Percentiles rank a stretch among this genome's conserved stretches.
Evolutionary conservation across 2,888 invertebrate genomes (phyloP).

Genomic region (Agrotis exclamationis): DNA sequence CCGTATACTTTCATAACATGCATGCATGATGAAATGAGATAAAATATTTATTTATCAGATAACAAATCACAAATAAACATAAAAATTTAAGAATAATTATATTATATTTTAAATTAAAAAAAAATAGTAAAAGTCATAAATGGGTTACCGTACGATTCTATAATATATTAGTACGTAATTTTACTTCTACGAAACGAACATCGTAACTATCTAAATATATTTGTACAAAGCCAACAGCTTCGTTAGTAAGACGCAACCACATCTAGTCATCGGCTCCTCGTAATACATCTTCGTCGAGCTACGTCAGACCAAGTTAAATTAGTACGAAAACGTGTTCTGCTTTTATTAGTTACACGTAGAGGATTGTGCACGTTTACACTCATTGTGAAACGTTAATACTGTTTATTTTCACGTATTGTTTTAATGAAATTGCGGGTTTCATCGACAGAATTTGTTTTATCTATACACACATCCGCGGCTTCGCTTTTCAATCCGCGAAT

Average conservation of each 20-base stretch:
- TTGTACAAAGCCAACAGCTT: constrained; percentile 30
- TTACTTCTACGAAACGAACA: constrained; percentile 4
- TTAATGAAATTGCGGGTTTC: constrained; percentile 46
- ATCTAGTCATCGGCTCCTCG: constrained; percentile 49
- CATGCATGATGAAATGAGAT: no score
- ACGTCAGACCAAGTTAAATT: constrained; percentile 80
- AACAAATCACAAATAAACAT: no score
- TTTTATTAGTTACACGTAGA: constrained; percentile 75
- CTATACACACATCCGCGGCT: constrained; percentile 21
- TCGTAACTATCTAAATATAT: constrained; percentile 33
- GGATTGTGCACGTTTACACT: constrained; percentile 72
- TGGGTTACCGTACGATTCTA: neutral
- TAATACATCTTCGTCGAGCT: constrained; percentile 65
- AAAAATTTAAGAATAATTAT: no score
- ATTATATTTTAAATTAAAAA: no score
- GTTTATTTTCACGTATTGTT: constrained; percentile 63
- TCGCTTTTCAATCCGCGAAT: constrained; percentile 21
- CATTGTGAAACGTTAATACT: constrained; percentile 70
- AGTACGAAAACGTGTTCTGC: constrained; percentile 80
- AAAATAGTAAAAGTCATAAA: neutral
- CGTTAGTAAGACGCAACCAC: constrained; percentile 48
- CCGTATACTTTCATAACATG: no score
- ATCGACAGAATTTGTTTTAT: constrained; percentile 35
- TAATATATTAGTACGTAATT: constrained; percentile 6
- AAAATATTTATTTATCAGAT: no score